Percentiles rank a stretch among this genome's conserved stretches.
Evolutionary conservation across 2,888 invertebrate species (phyloP).

Genomic region (Euproctis similis): DNA sequence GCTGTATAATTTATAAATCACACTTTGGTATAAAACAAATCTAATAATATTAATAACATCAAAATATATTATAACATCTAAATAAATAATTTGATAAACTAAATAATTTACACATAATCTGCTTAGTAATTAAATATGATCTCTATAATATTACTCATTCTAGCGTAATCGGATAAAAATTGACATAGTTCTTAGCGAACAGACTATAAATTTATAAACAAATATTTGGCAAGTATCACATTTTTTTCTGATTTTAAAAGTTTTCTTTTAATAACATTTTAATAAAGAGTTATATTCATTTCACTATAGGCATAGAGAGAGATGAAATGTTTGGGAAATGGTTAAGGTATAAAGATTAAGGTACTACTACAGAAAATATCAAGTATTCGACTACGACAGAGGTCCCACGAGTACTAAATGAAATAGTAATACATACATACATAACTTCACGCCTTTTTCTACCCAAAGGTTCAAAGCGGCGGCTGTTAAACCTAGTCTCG

Average conservation of each 20-base stretch:
- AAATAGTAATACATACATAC: too few species aligned
- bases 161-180: too few species aligned
- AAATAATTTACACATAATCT: too few species aligned
- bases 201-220: slow-evolving; percentile 2
- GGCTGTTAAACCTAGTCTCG: too few species aligned
- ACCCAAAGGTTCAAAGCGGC: too few species aligned
- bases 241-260: too few species aligned
- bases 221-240: slow-evolving; percentile 5
- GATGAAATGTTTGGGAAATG: too few species aligned
- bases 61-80: slow-evolving; percentile 37
- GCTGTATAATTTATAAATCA: slow-evolving; percentile 43
- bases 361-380: too few species aligned
- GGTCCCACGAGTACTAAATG: slow-evolving; percentile 64
- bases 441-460: too few species aligned
- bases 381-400: slow-evolving; percentile 47
- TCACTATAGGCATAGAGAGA: slow-evolving; percentile 16
- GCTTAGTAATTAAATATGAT: slow-evolving; percentile 22
- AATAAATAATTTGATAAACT: slow-evolving; percentile 34
- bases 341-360: too few species aligned
- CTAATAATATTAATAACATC: slow-evolving; percentile 42
- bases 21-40: slow-evolving; percentile 53
- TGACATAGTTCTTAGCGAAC: slow-evolving; percentile 44
- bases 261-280: slow-evolving; percentile 8
- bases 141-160: too few species aligned
- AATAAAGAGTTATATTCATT: slow-evolving; percentile 12